Conservation (phyloP, 1,140 invertebrate genomes). For the Drosophila bipectinata region DNA sequence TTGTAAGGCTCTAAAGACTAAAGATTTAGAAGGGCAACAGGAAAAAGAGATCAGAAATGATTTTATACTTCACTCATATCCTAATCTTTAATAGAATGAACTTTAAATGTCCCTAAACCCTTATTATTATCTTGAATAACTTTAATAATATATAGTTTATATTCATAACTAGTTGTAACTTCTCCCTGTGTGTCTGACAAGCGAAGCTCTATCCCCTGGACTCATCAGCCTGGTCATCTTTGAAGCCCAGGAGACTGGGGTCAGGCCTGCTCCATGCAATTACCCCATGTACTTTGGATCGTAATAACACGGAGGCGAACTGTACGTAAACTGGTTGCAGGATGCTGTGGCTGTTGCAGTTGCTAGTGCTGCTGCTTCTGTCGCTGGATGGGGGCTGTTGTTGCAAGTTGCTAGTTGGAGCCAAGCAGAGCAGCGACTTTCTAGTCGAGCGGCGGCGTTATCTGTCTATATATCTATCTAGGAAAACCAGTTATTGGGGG, state of each 20-base stretch:
- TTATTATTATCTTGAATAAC: too few species aligned
- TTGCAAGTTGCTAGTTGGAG: constrained; percentile 21
- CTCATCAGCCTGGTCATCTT: constrained; percentile 43
- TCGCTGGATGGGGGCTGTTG: constrained; percentile 17
- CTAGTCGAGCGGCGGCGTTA: constrained; percentile 41
- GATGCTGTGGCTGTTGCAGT: constrained; percentile 30
- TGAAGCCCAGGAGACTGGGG: constrained; percentile 39
- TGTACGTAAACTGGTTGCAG: constrained; percentile 79
- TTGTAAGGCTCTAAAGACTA: too few species aligned
- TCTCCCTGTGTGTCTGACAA: constrained; percentile 17
- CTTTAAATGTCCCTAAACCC: too few species aligned
- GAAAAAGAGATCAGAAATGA: too few species aligned
- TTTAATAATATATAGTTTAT: neutral
- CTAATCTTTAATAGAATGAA: too few species aligned
- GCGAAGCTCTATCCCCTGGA: constrained; percentile 11
- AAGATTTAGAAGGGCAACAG: too few species aligned
- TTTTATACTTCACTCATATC: too few species aligned
- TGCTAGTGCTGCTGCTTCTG: constrained; percentile 27
- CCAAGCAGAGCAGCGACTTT: constrained; percentile 46
- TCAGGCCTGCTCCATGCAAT: constrained; percentile 68
- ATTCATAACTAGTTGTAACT: neutral
- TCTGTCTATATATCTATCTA: constrained; percentile 79
- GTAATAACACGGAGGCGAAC: constrained; percentile 77
- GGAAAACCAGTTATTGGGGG: constrained; percentile 76
- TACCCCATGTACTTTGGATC: constrained; percentile 78